Percentiles rank a stretch among this genome's conserved stretches.
Conservation (phyloP, 2,113 vertebrate genomes). For the Apaloderma vittatum region DNA sequence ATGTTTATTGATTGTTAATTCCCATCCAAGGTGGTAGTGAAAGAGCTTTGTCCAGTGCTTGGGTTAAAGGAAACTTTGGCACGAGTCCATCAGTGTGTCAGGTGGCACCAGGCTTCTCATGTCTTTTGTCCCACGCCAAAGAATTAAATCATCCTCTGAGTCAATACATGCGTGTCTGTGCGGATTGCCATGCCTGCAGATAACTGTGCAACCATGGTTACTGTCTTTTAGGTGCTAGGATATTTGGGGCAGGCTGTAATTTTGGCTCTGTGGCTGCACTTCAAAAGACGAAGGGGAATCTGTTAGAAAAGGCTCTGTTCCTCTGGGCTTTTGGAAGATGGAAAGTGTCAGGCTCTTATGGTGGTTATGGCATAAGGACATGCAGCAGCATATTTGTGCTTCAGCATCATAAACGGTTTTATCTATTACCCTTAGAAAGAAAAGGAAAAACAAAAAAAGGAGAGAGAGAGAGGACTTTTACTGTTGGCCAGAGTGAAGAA, state of each 20-base stretch:
- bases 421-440: neutral
- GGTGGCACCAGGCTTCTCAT: neutral
- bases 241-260: slow-evolving; percentile 20
- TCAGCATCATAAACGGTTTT: accelerated
- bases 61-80: neutral
- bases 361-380: accelerated
- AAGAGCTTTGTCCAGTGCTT: neutral
- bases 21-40: accelerated
- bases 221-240: slow-evolving; percentile 3
- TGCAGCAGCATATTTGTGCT: accelerated
- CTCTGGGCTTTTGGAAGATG: neutral
- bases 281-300: neutral
- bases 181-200: neutral
- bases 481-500: neutral
- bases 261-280: neutral
- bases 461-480: neutral
- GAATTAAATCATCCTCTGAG: slow-evolving; percentile 56
- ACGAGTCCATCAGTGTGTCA: neutral
- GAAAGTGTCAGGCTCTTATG: accelerated
- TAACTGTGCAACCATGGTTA: slow-evolving; percentile 46
- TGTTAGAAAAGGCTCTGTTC: neutral
- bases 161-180: slow-evolving; percentile 1
- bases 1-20: neutral
- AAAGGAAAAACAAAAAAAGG: neutral
- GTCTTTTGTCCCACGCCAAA: neutral